Evolutionary conservation across 2,888 invertebrate species (phyloP).

Genomic region (Tenthredo amoena): DNA sequence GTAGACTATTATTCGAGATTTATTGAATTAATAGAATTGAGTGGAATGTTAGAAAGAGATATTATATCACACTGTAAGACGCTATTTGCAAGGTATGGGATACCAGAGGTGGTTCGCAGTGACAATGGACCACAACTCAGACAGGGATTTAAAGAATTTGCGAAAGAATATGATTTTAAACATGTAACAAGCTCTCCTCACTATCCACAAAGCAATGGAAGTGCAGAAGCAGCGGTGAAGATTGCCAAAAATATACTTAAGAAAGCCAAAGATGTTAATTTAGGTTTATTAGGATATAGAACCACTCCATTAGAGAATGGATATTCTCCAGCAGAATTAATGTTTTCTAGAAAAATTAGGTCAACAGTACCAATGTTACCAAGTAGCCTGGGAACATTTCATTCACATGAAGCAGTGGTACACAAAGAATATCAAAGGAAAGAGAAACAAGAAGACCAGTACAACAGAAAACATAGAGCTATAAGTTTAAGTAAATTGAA

Average conservation of each 20-base stretch:
- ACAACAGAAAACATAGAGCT: background rate
- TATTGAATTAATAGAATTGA: too few species aligned
- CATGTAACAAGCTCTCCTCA: constrained; percentile 61
- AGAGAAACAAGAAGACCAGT: background rate
- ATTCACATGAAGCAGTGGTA: constrained; percentile 28
- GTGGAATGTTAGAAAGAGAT: too few species aligned
- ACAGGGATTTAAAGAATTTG: constrained; percentile 53
- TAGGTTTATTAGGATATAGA: constrained; percentile 54
- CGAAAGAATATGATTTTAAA: constrained; percentile 55
- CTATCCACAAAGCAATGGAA: constrained; percentile 60
- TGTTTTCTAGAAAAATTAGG: constrained; percentile 55
- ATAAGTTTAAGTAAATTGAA: background rate
- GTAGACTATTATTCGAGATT: constrained; percentile 58
- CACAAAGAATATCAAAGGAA: constrained; percentile 55
- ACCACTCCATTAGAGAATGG: constrained; percentile 56
- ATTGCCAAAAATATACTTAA: constrained; percentile 58
- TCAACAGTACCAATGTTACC: constrained; percentile 55
- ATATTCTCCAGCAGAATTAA: constrained; percentile 55
- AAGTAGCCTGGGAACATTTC: constrained; percentile 39
- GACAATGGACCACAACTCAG: constrained; percentile 49
- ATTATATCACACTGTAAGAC: too few species aligned
- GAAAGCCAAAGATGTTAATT: constrained; percentile 51
- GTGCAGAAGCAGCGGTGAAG: constrained; percentile 59
- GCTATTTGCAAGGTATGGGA: too few species aligned
- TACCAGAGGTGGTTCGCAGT: too few species aligned